Evolutionary conservation across 2,113 vertebrate genomes (phyloP).

Genomic region (Zosterops pallidus): DNA sequence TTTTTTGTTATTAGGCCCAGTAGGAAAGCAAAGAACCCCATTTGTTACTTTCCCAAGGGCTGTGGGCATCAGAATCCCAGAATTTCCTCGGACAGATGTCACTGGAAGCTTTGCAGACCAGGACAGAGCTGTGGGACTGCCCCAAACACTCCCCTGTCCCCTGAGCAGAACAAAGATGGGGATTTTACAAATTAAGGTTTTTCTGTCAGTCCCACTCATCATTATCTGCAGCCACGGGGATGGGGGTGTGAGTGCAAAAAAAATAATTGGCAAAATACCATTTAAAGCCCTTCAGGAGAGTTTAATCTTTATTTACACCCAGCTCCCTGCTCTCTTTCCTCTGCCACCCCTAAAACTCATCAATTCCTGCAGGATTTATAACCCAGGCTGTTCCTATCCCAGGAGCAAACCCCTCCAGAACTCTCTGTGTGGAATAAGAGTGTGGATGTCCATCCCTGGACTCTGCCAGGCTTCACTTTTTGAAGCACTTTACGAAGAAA

Average conservation of each 20-base stretch:
- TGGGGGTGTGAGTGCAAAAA: not conserved
- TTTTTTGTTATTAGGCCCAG: not conserved
- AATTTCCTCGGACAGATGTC: accelerated
- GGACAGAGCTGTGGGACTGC: no score
- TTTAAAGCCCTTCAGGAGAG: not conserved
- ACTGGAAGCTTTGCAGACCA: not conserved
- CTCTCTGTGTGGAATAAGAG: accelerated
- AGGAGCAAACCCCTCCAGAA: not conserved
- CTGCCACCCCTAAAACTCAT: accelerated
- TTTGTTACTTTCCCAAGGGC: not conserved
- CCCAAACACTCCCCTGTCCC: accelerated
- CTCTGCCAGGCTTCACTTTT: not conserved
- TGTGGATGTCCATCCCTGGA: not conserved
- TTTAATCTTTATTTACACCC: not conserved
- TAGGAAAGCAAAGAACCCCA: accelerated
- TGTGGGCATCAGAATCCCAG: accelerated
- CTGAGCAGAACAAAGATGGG: accelerated
- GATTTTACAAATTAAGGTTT: not conserved
- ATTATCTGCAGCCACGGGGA: accelerated
- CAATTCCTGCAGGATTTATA: not conserved
- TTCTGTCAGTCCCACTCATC: accelerated
- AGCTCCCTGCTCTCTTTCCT: not conserved
- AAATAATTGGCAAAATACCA: not conserved
- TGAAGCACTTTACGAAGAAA: accelerated
- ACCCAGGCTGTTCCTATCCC: not conserved